Evolutionary conservation across 2,113 vertebrate species (phyloP), one percentile per base, ranked within the genome.

Genomic region (Danionella cerebrum): DNA sequence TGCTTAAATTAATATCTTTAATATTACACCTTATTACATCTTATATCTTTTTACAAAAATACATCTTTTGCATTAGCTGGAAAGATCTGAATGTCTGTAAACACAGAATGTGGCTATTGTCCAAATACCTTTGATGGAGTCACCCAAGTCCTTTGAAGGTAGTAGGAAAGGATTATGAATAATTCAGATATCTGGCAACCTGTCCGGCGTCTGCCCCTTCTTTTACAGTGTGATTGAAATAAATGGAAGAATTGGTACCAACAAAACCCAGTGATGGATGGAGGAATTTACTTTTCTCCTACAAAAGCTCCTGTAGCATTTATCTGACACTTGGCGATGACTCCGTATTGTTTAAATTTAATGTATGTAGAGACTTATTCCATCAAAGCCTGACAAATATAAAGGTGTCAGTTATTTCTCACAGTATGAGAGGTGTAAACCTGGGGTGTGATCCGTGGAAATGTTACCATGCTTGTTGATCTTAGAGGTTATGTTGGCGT

Each of bases 301-400:
- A n/a, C n/a, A n/a, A n/a, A n/a, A n/a, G n/a, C n/a, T n/a, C n/a
- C n/a, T 66, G 14, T 58, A 16, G 60, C 31, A 62, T 67, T 45
- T 62, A 21, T 53, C 52, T 54, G 24, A 48, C 35, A 62, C 25
- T 27, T 2, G 44, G 51, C 58, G 50, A 64, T 29, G 22, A 25
- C 66, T 54, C 50, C 14, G 11, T 67, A 45, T 45, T 19, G 27
- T 29, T 59, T 52, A 10, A 22, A 16, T 53, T 36, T 18, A 53
- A 22, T 24, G 16, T 5, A 52, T 66, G 31, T 58, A 65, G 55
- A 67, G 42, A 21, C 39, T 25, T 16, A 59, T 22, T 68, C 63
- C 27, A 71, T 64, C 64, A 39, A 51, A 50, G 52, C 14, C 67
- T 47, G 39, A 78, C 59, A 72, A 75, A 75, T 75, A 70, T 70